These are phyloP conservation scores for Mobula hypostoma DNA, from an alignment of 2,113 vertebrate species.

Conservation along the genomic window DNA sequence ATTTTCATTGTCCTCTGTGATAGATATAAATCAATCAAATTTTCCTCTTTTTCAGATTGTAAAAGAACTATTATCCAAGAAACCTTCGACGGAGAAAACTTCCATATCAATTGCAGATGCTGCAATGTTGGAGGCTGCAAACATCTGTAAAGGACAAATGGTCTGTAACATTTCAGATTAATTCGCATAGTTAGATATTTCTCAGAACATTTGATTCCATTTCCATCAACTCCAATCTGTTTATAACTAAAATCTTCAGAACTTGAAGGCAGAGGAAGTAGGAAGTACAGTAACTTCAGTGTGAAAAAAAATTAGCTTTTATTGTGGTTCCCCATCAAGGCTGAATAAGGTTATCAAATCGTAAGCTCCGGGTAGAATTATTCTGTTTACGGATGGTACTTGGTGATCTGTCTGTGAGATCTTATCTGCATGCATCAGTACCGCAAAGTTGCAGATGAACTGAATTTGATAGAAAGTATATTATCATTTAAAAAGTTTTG, in stretches of 20 bases:
- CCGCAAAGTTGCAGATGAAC: too few species aligned
- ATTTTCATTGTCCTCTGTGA: neutral
- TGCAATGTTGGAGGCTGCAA: slow-evolving; percentile 94
- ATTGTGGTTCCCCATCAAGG: neutral
- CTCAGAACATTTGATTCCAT: neutral
- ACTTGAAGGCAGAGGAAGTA: neutral
- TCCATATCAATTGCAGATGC: slow-evolving; percentile 74
- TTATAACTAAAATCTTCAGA: neutral
- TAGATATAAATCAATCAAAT: neutral
- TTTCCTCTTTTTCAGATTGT: slow-evolving; percentile 64
- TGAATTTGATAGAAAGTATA: neutral
- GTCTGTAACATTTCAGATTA: slow-evolving; percentile 48
- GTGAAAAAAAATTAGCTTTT: neutral
- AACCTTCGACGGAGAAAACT: slow-evolving; percentile 68
- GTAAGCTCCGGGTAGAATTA: neutral
- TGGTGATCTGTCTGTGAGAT: neutral
- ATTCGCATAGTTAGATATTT: neutral
- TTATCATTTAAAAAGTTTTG: neutral
- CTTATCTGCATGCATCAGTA: neutral
- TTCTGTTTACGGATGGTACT: neutral
- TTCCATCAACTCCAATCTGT: neutral
- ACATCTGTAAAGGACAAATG: slow-evolving; percentile 78
- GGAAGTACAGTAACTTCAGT: neutral
- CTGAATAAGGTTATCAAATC: neutral
- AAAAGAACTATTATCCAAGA: slow-evolving; percentile 78